Percentiles rank a stretch among this genome's conserved stretches.
These are phyloP conservation scores for Cydia strobilella DNA, from an alignment of 1,140 invertebrate genomes.

Conservation along the genomic window DNA sequence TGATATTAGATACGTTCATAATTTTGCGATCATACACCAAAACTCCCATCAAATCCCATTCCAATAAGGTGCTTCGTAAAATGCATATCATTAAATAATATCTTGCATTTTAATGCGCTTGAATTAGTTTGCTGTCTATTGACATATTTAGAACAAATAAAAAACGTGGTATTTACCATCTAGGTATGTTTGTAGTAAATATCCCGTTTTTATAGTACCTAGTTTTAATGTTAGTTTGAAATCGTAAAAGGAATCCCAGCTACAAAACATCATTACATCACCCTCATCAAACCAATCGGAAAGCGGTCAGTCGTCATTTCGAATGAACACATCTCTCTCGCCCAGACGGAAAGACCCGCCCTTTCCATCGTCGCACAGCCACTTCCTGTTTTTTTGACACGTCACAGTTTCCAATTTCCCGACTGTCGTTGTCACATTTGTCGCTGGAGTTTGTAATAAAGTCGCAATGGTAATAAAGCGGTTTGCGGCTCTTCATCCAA, in stretches of 20 bases:
- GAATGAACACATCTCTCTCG: background rate
- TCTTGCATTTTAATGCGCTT: too few species aligned
- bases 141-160: too few species aligned
- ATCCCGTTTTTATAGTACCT: too few species aligned
- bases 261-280: background rate
- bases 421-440: constrained; percentile 42
- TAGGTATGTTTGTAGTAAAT: too few species aligned
- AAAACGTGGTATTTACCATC: too few species aligned
- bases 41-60: too few species aligned
- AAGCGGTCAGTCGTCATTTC: background rate
- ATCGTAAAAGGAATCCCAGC: background rate
- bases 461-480: constrained; percentile 39
- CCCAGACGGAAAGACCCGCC: background rate
- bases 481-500: constrained; percentile 23
- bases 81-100: too few species aligned
- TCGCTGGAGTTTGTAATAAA: constrained; percentile 44
- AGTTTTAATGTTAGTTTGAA: background rate
- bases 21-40: too few species aligned
- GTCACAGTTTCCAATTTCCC: constrained; percentile 50
- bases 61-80: too few species aligned
- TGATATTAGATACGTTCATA: too few species aligned
- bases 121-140: too few species aligned
- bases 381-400: constrained; percentile 39
- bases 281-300: background rate
- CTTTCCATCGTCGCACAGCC: constrained; percentile 20